Conservation (phyloP, 2,797 vertebrate genomes). For the Phataginus tricuspis region DNA sequence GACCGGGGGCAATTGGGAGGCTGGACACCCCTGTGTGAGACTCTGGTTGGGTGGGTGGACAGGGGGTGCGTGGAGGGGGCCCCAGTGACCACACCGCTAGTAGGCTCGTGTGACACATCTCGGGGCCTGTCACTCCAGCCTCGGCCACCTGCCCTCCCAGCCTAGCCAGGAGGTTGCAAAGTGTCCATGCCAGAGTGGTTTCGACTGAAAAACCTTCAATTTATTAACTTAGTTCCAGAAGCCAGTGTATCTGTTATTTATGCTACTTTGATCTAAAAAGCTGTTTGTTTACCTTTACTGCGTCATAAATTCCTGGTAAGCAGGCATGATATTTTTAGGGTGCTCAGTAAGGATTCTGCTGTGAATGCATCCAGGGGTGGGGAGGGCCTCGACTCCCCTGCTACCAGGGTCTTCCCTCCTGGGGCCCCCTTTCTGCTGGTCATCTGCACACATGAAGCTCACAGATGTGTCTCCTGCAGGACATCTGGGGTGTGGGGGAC, state of each 20-base stretch:
- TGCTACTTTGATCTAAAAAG: conserved; percentile 84
- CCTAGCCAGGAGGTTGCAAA: not conserved
- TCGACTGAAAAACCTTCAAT: conserved; percentile 53
- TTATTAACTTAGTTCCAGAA: conserved; percentile 80
- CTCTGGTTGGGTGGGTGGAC: accelerated
- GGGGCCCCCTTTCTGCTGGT: conserved; percentile 45
- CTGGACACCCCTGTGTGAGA: accelerated
- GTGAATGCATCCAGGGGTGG: conserved; percentile 42
- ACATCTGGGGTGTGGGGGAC: conserved; percentile 51
- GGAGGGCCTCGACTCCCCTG: conserved; percentile 62
- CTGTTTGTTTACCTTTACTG: conserved; percentile 86
- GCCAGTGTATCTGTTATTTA: conserved; percentile 80
- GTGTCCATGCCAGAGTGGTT: not conserved
- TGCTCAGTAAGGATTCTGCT: conserved; percentile 75
- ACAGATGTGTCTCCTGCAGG: conserved; percentile 77
- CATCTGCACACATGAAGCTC: conserved; percentile 60
- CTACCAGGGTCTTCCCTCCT: conserved; percentile 77
- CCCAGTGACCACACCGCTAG: accelerated
- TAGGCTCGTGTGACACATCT: accelerated
- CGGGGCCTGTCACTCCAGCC: not conserved
- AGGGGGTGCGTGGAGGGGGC: accelerated
- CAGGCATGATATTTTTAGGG: conserved; percentile 78
- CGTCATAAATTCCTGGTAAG: conserved; percentile 83
- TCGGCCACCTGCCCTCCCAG: accelerated
- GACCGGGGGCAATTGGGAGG: accelerated